phyloP scores from a whole-genome alignment of 35 echinoderm and acorn worm genomes.

The Holothuria glaberrima region DNA sequence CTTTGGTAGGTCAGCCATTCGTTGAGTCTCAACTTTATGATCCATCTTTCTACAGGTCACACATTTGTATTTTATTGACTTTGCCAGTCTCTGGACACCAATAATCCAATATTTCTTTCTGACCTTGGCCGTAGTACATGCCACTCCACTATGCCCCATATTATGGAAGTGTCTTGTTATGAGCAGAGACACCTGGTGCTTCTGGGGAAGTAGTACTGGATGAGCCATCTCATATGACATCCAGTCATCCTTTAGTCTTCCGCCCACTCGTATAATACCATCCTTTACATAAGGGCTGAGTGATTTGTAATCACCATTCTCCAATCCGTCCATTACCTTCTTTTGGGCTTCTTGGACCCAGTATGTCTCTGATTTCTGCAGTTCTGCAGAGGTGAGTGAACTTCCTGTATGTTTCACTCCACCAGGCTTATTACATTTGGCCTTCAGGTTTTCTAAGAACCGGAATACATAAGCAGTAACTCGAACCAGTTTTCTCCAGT shows the following conservation, averaged over 20 bases:
- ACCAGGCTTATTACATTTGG: neutral
- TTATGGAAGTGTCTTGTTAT: conserved; percentile 56
- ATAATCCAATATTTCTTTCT: conserved; percentile 64
- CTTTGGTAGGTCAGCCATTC: conserved; percentile 46
- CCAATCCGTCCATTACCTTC: neutral
- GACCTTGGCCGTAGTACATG: conserved; percentile 37
- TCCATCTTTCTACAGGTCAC: neutral
- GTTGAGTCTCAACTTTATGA: conserved; percentile 26
- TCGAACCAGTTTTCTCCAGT: conserved; percentile 69
- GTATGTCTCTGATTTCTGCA: conserved; percentile 38
- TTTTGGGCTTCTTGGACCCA: conserved; percentile 51
- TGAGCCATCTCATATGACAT: conserved; percentile 45
- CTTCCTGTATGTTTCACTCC: neutral
- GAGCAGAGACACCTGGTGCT: conserved; percentile 43
- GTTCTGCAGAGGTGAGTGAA: conserved; percentile 41
- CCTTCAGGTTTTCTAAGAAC: conserved; percentile 52
- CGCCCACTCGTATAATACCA: conserved; percentile 52
- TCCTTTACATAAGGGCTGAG: conserved; percentile 63
- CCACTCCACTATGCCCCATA: conserved; percentile 53
- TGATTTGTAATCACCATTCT: conserved; percentile 66
- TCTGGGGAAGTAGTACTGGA: conserved; percentile 35
- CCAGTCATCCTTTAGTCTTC: conserved; percentile 11
- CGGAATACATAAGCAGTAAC: conserved; percentile 71
- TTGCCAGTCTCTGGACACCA: conserved; percentile 37
- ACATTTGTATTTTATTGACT: conserved; percentile 35